Percentiles rank a stretch among this genome's conserved stretches.
Evolutionary conservation across 2,888 invertebrate species (phyloP).

Genomic region (Tuberolachnus salignus): DNA sequence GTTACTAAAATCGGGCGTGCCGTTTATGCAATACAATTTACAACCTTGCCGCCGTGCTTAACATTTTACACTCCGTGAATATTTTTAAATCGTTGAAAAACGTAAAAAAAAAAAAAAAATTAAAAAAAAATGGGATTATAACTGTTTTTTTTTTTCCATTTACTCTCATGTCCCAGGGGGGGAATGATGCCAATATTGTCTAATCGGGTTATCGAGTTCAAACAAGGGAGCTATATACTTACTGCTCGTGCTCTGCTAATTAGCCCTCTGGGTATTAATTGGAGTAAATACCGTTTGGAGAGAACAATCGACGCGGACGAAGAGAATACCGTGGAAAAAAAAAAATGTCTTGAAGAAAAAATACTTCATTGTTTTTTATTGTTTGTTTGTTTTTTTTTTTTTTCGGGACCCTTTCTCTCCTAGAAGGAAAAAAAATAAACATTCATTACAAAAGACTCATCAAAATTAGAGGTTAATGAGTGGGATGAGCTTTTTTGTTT

Average conservation of each 20-base stretch:
- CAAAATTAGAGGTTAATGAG: constrained; percentile 57
- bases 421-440: constrained; percentile 17
- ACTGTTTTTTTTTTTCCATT: neutral
- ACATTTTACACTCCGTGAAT: constrained; percentile 37
- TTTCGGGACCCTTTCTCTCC: constrained; percentile 3
- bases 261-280: constrained; percentile 54
- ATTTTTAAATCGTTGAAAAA: constrained; percentile 19
- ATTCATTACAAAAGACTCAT: constrained; percentile 53
- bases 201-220: constrained; percentile 48
- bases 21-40: constrained; percentile 47
- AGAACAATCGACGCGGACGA: constrained; percentile 46
- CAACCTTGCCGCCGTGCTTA: constrained; percentile 25
- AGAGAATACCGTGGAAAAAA: constrained; percentile 32
- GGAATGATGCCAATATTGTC: constrained; percentile 49
- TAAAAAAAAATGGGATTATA: neutral
- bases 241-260: constrained; percentile 39
- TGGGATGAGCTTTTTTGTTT: constrained; percentile 56
- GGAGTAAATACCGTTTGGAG: constrained; percentile 50
- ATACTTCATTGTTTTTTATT: constrained; percentile 43
- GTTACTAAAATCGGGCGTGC: constrained; percentile 14
- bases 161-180: constrained; percentile 17
- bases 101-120: neutral
- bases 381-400: constrained; percentile 29
- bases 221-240: constrained; percentile 18
- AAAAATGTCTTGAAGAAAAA: constrained; percentile 27